These are phyloP conservation scores for Heteropelma amictum DNA, from an alignment of 2,888 invertebrate genomes.

Conservation along the genomic window DNA sequence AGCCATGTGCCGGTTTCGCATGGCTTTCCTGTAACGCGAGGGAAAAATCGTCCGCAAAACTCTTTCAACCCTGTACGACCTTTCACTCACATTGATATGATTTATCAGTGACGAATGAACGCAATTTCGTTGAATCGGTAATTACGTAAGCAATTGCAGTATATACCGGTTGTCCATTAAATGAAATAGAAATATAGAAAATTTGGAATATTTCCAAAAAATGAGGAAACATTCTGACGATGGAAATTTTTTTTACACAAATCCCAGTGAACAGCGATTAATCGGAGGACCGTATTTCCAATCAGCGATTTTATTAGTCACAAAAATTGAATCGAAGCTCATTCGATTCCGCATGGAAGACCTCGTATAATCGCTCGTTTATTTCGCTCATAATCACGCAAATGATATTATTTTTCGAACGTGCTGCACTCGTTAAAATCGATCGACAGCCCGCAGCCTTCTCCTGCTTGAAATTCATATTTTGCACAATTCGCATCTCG, in stretches of 20 bases:
- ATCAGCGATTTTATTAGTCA: too few relatives aligned
- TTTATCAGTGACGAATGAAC: too few relatives aligned
- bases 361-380: not conserved
- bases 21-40: slow-evolving; percentile 28
- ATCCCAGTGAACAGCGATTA: not conserved
- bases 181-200: too few relatives aligned
- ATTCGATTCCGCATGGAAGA: too few relatives aligned
- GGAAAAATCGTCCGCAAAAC: not conserved
- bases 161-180: too few relatives aligned
- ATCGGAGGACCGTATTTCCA: too few relatives aligned
- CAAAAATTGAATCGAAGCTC: too few relatives aligned
- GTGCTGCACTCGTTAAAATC: not conserved
- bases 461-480: not conserved
- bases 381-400: slow-evolving; percentile 42
- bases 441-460: not conserved
- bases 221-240: not conserved
- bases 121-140: too few relatives aligned
- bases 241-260: not conserved
- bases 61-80: not conserved
- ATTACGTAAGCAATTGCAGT: too few relatives aligned
- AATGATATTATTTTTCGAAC: slow-evolving; percentile 26
- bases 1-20: slow-evolving; percentile 57
- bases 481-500: too few relatives aligned
- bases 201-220: not conserved
- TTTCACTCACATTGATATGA: not conserved